A percentile compares a stretch with the other conserved stretches of the same genome.
Evolutionary conservation across 37 sponge, comb jelly and placozoan genomes (phyloP).

Genomic region (Halisarca cf. caerulea): DNA sequence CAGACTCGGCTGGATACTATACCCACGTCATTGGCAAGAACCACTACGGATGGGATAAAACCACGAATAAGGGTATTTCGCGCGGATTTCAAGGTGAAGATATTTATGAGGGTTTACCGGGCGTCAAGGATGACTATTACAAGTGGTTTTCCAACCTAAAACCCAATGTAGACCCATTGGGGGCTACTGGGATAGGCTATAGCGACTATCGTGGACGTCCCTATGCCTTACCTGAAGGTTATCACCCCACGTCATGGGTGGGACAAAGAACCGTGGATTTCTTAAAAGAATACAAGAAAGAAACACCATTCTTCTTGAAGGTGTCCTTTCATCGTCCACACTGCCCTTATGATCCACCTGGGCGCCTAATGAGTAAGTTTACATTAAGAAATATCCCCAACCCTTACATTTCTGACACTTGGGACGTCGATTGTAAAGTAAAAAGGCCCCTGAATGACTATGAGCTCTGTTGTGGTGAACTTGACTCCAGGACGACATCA

Average conservation of each 20-base stretch:
- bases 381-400: constrained; percentile 32
- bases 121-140: constrained; percentile 62
- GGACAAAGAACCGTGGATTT: constrained; percentile 56
- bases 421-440: constrained; percentile 28
- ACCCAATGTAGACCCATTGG: constrained; percentile 58
- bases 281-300: constrained; percentile 40
- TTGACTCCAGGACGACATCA: constrained; percentile 21
- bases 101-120: constrained; percentile 61
- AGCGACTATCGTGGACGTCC: constrained; percentile 67
- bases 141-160: constrained; percentile 42
- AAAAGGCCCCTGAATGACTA: not conserved
- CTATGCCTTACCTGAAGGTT: constrained; percentile 65
- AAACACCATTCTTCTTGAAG: constrained; percentile 63
- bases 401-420: constrained; percentile 34
- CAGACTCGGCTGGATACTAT: constrained; percentile 46
- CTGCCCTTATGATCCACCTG: constrained; percentile 77
- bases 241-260: constrained; percentile 76
- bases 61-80: constrained; percentile 34
- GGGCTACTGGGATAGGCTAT: constrained; percentile 61
- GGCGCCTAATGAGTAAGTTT: constrained; percentile 42
- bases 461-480: constrained; percentile 67
- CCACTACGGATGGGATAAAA: constrained; percentile 71
- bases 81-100: constrained; percentile 54
- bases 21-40: constrained; percentile 67
- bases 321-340: constrained; percentile 81